Conservation (phyloP, 2,113 vertebrate species). For the Cynocephalus volans region DNA sequence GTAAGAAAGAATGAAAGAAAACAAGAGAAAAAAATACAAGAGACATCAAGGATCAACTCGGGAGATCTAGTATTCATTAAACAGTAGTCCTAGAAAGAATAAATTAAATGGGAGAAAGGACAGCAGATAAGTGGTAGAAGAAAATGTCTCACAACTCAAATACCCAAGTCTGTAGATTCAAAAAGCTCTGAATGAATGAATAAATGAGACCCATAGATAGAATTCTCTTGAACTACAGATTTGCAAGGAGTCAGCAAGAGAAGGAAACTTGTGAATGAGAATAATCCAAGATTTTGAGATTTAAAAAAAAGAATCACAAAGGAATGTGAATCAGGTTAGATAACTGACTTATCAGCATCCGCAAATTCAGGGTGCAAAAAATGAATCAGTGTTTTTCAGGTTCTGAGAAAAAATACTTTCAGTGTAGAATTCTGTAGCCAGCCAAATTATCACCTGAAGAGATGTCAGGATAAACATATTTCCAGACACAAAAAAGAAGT, state of each 20-base stretch:
- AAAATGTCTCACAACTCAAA: background rate
- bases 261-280: constrained; percentile 24
- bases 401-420: constrained; percentile 39
- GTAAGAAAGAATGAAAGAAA: background rate
- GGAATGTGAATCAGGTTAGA: constrained; percentile 3
- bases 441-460: background rate
- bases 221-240: background rate
- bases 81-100: background rate
- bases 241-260: background rate
- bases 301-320: background rate
- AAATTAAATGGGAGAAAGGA: background rate
- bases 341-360: background rate
- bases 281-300: constrained; percentile 31
- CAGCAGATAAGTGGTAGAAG: background rate
- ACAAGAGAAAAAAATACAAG: background rate
- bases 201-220: background rate
- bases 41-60: background rate
- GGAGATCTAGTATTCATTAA: background rate
- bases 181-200: background rate
- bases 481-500: background rate
- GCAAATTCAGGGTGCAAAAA: background rate
- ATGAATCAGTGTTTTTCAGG: background rate
- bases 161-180: background rate
- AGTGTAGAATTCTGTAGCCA: background rate
- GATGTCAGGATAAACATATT: background rate